Percentiles rank a stretch among this genome's conserved stretches.
Conservation (phyloP, 2,113 vertebrate genomes). For the Willisornis vidua region DNA sequence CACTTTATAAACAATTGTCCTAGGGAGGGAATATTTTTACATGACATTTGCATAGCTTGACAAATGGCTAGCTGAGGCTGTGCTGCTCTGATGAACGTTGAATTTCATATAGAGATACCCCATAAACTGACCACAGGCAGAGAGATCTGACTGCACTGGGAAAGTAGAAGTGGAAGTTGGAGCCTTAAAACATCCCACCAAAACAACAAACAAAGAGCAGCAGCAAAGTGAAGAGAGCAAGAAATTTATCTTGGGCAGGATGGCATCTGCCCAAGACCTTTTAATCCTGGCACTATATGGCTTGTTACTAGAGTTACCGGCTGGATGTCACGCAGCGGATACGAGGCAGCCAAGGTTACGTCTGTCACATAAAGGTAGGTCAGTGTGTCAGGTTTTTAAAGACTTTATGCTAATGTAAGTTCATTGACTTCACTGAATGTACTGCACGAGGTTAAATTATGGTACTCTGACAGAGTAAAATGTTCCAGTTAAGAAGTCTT, state of each 20-base stretch:
- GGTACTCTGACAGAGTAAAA: background rate
- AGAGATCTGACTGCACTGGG: background rate
- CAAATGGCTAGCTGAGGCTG: conserved; percentile 65
- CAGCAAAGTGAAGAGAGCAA: conserved; percentile 20
- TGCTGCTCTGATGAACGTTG: conserved; percentile 55
- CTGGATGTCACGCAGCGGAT: conserved; percentile 57
- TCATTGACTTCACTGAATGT: background rate
- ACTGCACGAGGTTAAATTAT: background rate
- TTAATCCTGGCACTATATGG: conserved; percentile 65
- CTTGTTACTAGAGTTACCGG: conserved; percentile 59
- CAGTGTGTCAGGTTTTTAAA: conserved; percentile 41
- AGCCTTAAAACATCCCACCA: background rate
- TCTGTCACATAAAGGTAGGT: conserved; percentile 87
- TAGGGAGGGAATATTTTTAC: conserved; percentile 59
- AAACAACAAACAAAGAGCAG: conserved; percentile 10
- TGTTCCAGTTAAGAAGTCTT: background rate
- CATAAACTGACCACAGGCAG: conserved; percentile 53
- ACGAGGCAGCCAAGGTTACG: conserved; percentile 80
- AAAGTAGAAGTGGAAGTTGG: conserved; percentile 51
- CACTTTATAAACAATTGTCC: conserved; percentile 69
- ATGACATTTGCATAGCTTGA: conserved; percentile 64
- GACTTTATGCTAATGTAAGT: conserved; percentile 16
- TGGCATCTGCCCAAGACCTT: conserved; percentile 58
- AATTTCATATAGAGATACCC: conserved; percentile 24
- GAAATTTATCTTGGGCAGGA: conserved; percentile 53